Conservation (phyloP, 2,113 vertebrate genomes). For the Eulemur macaco region DNA sequence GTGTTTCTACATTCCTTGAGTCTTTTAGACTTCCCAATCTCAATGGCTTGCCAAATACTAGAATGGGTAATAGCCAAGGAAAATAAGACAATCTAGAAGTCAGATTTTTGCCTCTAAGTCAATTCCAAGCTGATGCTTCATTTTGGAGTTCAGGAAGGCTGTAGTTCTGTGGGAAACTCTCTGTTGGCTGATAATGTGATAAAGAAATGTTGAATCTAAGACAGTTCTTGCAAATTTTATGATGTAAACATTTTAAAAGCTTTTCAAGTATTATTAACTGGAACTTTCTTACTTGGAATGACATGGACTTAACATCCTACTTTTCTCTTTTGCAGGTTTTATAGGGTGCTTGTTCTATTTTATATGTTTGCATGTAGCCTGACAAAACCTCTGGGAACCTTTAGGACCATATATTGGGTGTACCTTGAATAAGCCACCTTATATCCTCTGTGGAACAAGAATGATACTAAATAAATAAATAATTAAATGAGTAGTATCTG, state of each 20-base stretch:
- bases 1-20: not conserved
- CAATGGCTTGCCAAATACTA: not conserved
- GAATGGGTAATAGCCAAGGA: conserved; percentile 7
- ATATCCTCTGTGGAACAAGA: not conserved
- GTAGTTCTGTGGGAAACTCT: not conserved
- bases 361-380: not conserved
- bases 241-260: not conserved
- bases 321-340: not conserved
- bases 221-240: not conserved
- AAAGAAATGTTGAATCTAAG: conserved; percentile 5
- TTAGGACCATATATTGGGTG: not conserved
- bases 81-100: not conserved
- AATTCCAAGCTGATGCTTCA: not conserved
- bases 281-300: conserved; percentile 33
- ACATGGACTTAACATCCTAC: not conserved
- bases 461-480: not conserved
- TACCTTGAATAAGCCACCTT: not conserved
- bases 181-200: not conserved
- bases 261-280: not conserved
- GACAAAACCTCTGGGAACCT: not conserved
- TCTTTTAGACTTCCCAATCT: not conserved
- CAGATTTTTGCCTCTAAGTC: not conserved
- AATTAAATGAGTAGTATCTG: not conserved
- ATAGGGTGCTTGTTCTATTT: not conserved
- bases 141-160: not conserved